A percentile compares a stretch with the other conserved stretches of the same genome.
phyloP scores from a whole-genome alignment of 2,113 vertebrate genomes.

The Aramus guarauna region DNA sequence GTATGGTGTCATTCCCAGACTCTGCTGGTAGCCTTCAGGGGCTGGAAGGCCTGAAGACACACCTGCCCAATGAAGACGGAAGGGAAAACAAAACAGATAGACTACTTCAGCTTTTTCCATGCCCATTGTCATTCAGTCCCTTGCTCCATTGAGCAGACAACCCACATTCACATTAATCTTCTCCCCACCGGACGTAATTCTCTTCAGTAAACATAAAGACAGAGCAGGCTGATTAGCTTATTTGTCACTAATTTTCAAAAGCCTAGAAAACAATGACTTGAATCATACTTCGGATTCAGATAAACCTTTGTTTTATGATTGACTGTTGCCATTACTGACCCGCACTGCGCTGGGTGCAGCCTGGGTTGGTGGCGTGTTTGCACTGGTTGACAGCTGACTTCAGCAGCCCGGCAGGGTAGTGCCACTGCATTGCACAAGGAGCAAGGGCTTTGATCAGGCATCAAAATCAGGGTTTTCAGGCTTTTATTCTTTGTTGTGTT shows the following conservation, averaged over 20 bases:
- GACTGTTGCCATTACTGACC: neutral
- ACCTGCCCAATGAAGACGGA: neutral
- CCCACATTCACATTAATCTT: neutral
- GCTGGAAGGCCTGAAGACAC: neutral
- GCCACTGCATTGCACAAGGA: neutral
- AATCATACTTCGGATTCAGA: neutral
- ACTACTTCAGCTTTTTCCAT: neutral
- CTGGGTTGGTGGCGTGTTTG: neutral
- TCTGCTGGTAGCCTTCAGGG: neutral
- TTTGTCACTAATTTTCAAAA: neutral
- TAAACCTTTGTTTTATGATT: neutral
- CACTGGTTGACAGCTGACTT: neutral
- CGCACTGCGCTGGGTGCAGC: neutral
- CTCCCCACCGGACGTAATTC: neutral
- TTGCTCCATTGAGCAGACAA: neutral
- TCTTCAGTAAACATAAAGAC: neutral
- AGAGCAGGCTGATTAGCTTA: neutral
- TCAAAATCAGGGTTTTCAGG: neutral
- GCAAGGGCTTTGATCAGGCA: neutral
- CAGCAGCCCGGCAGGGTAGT: neutral
- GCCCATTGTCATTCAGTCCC: neutral
- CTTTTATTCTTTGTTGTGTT: conserved; percentile 20
- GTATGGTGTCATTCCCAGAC: neutral
- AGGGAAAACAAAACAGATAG: neutral
- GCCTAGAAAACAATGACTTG: neutral